Percentiles rank a stretch among this genome's conserved stretches.
These are phyloP conservation scores for Harpagifer antarcticus DNA, from an alignment of 2,797 vertebrate species.

Conservation along the genomic window DNA sequence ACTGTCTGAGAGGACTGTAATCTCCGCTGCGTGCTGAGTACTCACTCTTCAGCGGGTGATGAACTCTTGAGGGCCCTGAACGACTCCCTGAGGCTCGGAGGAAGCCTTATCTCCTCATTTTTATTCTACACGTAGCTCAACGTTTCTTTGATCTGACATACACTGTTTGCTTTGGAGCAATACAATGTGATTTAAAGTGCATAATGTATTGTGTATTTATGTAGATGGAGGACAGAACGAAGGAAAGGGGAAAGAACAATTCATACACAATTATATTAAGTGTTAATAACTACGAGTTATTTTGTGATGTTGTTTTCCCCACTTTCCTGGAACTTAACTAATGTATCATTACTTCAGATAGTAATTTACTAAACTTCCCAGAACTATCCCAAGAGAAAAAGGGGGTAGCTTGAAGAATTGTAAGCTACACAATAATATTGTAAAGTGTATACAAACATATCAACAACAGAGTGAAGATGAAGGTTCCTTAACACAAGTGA, in stretches of 20 bases:
- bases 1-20: constrained; percentile 24
- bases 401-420: background rate
- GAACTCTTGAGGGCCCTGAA: constrained; percentile 16
- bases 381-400: background rate
- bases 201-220: background rate
- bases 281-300: background rate
- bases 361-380: background rate
- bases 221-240: background rate
- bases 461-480: background rate
- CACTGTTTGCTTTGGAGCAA: background rate
- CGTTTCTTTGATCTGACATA: background rate
- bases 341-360: background rate
- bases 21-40: constrained; percentile 14
- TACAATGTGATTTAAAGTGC: background rate
- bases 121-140: constrained; percentile 14
- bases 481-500: background rate
- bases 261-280: background rate
- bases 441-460: background rate
- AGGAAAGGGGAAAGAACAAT: background rate
- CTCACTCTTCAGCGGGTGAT: constrained; percentile 4
- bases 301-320: accelerated
- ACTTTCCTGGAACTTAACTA: background rate
- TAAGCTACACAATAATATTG: background rate
- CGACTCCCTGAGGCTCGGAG: constrained; percentile 10
- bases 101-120: constrained; percentile 20